These are phyloP conservation scores for Diachasmimorpha longicaudata DNA, from an alignment of 1,140 invertebrate genomes.

Conservation along the genomic window DNA sequence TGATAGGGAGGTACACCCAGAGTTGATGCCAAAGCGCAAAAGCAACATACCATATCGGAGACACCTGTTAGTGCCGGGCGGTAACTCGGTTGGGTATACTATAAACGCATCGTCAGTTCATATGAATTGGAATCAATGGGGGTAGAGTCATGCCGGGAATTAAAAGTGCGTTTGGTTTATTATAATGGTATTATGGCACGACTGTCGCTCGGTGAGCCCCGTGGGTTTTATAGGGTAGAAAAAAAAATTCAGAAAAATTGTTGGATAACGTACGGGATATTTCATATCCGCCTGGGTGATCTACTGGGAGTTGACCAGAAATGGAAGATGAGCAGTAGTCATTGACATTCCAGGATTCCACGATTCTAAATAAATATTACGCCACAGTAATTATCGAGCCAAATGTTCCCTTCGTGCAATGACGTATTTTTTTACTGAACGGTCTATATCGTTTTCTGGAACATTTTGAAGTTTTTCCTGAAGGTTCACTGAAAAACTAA, in stretches of 20 bases:
- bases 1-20: background rate
- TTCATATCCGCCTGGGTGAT: too few species aligned
- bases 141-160: constrained; percentile 46
- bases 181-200: constrained; percentile 55
- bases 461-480: too few species aligned
- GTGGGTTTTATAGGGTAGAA: background rate
- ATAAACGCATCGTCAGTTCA: constrained; percentile 44
- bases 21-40: background rate
- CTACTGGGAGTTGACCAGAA: too few species aligned
- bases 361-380: too few species aligned
- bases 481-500: too few species aligned
- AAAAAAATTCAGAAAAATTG: background rate
- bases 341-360: too few species aligned
- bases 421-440: too few species aligned
- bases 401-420: too few species aligned
- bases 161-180: constrained; percentile 53
- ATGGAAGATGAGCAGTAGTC: too few species aligned
- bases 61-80: constrained; percentile 50
- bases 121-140: constrained; percentile 46
- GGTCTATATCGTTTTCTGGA: too few species aligned
- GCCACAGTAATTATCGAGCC: too few species aligned
- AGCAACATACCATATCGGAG: constrained; percentile 58
- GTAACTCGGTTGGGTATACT: constrained; percentile 27
- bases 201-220: constrained; percentile 6
- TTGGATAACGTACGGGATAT: too few species aligned